Evolutionary conservation across 1,140 invertebrate species (phyloP).

Genomic region (Belonocnema kinseyi): DNA sequence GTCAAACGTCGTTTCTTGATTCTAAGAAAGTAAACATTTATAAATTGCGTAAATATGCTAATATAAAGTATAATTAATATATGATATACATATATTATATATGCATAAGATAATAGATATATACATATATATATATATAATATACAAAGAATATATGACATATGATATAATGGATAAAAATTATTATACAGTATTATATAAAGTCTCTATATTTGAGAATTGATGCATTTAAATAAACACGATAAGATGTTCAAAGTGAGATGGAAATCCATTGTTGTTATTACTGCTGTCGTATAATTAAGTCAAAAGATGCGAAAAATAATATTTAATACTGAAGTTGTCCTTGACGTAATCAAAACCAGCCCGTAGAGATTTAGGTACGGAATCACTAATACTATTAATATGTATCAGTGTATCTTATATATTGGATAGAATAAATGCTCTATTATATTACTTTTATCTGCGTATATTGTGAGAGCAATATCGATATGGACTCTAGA

Average conservation of each 20-base stretch:
- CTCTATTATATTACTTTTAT: conserved; percentile 71
- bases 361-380: conserved; percentile 75
- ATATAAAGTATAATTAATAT: conserved; percentile 33
- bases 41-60: conserved; percentile 36
- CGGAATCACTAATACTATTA: conserved; percentile 74
- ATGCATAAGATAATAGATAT: conserved; percentile 28
- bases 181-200: conserved; percentile 40
- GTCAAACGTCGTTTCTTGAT: conserved; percentile 58
- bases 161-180: conserved; percentile 38
- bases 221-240: conserved; percentile 48
- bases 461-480: conserved; percentile 71
- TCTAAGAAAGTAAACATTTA: conserved; percentile 53
- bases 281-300: conserved; percentile 50
- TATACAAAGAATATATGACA: conserved; percentile 14
- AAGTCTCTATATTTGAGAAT: conserved; percentile 40
- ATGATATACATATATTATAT: conserved; percentile 38
- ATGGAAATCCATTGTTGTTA: conserved; percentile 51
- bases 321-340: conserved; percentile 58
- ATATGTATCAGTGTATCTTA: conserved; percentile 74
- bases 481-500: conserved; percentile 71
- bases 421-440: conserved; percentile 71
- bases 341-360: conserved; percentile 74
- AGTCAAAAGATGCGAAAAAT: conserved; percentile 48
- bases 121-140: conserved; percentile 37
- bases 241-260: conserved; percentile 43